Evolutionary conservation across 2,113 vertebrate species (phyloP), one percentile per base, ranked within the genome.

Genomic region (Myrmecobius fasciatus): DNA sequence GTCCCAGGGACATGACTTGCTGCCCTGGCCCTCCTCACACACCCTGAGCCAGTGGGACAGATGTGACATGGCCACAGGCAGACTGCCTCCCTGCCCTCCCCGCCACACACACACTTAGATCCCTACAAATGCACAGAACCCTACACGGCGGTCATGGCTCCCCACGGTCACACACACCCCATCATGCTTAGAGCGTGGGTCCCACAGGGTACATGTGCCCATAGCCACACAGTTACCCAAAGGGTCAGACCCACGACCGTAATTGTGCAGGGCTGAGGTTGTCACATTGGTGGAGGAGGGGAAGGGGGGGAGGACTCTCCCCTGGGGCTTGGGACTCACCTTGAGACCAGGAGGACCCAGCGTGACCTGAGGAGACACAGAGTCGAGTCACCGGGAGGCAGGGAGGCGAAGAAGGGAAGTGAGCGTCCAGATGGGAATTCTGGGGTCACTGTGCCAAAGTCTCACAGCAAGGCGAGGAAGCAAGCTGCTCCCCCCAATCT

Each of bases 281-380:
- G 43, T 5, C 31, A 36, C 31, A 31, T 24, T 43, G 67, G 67
- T 3, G 56, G 56, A 4, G 31, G 31, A 17, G 5, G 60, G 4
- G 17, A 36, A 8, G 54, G 53, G 53, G 89, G n/a, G 51, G 0
- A 0, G 24, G 93, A 8, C 31, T 95, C 22, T 36, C 52, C 8
- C 0, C 36, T 36, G 0, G 53, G 7, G 28, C 53, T 46, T 53
- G 28, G 93, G 89, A 97, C 98, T 95, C 94, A 99, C 99, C 98
- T 98, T 98, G 2, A 97, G 97, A 3, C 98, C 98, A 0, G 96
- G 49, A 28, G 98, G 97, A 92, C 98, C 98, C 0, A 97, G 48
- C 0, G 99, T 98, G 83, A 98, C 98, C 99, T 99, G 90, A 17
- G 51, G 89, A 53, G 52, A 96, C 53, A 97, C 11, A 93, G 51